Conservation (phyloP, 2,113 vertebrate genomes). For the Daboia siamensis region DNA sequence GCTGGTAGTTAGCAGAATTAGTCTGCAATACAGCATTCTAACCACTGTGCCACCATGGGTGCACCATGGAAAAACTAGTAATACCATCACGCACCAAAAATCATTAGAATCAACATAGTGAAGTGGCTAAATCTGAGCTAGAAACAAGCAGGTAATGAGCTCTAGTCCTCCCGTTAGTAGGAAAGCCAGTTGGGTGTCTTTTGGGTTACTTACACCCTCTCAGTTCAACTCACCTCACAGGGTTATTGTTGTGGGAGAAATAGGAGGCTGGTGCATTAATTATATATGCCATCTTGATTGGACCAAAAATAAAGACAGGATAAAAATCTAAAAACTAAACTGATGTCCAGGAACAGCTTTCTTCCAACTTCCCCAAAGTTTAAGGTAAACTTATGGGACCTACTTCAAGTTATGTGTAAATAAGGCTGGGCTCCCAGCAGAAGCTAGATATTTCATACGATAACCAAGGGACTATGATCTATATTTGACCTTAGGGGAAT, state of each 20-base stretch:
- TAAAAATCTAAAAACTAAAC: not conserved
- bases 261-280: not conserved
- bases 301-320: not conserved
- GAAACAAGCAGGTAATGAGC: not conserved
- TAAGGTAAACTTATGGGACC: not conserved
- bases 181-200: not conserved
- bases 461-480: not conserved
- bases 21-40: not conserved
- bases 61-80: not conserved
- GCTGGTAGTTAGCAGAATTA: not conserved
- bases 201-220: not conserved
- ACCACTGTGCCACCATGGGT: not conserved
- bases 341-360: not conserved
- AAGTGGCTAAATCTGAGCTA: not conserved
- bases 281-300: not conserved
- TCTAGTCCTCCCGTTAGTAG: not conserved
- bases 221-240: not conserved
- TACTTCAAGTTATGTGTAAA: not conserved
- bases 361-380: not conserved
- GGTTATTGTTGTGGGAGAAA: not conserved
- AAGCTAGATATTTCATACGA: not conserved
- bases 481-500: not conserved
- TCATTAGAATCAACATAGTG: not conserved
- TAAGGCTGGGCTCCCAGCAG: not conserved
- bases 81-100: not conserved